These are phyloP conservation scores for Eustalomyia histrio DNA, from an alignment of 2,888 invertebrate genomes.

Conservation along the genomic window DNA sequence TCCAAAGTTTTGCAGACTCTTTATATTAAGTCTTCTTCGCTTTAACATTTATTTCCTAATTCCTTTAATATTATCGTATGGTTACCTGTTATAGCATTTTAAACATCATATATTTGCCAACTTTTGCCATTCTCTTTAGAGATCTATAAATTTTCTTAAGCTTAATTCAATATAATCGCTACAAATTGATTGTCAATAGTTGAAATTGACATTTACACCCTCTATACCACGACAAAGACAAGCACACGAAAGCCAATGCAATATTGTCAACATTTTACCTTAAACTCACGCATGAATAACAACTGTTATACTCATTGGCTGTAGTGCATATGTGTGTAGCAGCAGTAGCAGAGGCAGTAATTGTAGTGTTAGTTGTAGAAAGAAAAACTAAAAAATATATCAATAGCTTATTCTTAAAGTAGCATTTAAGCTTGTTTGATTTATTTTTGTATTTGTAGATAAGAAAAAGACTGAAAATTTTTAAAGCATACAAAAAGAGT, in stretches of 20 bases:
- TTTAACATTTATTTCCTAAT: constrained; percentile 9
- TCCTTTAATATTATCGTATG: background rate
- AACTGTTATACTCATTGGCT: constrained; percentile 3
- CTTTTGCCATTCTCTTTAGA: constrained; percentile 14
- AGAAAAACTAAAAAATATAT: constrained; percentile 42
- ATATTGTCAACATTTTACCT: constrained; percentile 43
- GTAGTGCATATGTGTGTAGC: constrained; percentile 4
- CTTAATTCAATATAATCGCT: constrained; percentile 56
- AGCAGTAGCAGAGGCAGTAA: constrained; percentile 8
- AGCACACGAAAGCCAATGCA: constrained; percentile 20
- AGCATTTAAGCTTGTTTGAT: constrained; percentile 57
- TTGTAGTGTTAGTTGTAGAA: background rate
- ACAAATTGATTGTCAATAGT: constrained; percentile 62
- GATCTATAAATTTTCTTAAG: constrained; percentile 51
- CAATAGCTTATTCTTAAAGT: constrained; percentile 51
- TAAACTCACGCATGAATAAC: constrained; percentile 20
- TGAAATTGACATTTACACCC: constrained; percentile 56
- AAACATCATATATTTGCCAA: background rate
- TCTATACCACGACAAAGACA: background rate
- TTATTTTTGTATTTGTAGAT: constrained; percentile 35
- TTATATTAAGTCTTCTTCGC: background rate
- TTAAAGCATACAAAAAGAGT: background rate
- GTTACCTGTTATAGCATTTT: constrained; percentile 10
- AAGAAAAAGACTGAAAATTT: constrained; percentile 18
- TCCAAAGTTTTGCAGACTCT: background rate